Evolutionary conservation across 2,888 invertebrate species (phyloP), one percentile per base, ranked within the genome.

Genomic region (Antitype chi): DNA sequence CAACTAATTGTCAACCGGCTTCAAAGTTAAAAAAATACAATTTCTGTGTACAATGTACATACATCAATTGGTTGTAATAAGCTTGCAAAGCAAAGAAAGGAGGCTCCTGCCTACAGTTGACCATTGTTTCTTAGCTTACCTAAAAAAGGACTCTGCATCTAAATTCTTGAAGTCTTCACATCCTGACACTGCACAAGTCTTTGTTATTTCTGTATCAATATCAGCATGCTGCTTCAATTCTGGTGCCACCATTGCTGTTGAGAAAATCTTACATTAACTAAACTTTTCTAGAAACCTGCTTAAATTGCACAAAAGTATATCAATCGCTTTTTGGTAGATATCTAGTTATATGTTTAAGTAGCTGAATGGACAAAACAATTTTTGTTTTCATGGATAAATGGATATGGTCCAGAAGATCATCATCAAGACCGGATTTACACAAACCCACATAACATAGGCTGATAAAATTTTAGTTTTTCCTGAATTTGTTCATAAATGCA

Each of bases 201-300:
- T 96, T 1, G 95, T 94, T 57, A 96, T 96, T 86, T 94, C 95
- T 62, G 94, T 93, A 76, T 95, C 89, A 6, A 88, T 89, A 74
- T 95, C 96, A 0, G 92, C 88, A 82, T 90, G 94, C 74, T 96
- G 96, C 88, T 96, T 96, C 20, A 96, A 82, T 89, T 96, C 96
- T 11, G 96, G 96, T 38, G 96, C 96, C 79, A 96, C 96, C 95
- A 94, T 96, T n/a, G 96, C 96, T 96, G 89, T 49, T 89, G 87
- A 80, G 0, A 70, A 85, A 84, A 70, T 53, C 0, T 43, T 20
- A 32, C 5, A 64, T 64, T n/a, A 64, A 8, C n/a, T 43, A n/a
- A 43, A 38, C 43, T 64, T 64, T 5, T 64, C 9, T 17, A 17
- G 17, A 63, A 20, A 49, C 13, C 4, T 25, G 66, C 13, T 23